phyloP scores from a whole-genome alignment of 2,888 invertebrate genomes.

The Aphrophora alni region DNA sequence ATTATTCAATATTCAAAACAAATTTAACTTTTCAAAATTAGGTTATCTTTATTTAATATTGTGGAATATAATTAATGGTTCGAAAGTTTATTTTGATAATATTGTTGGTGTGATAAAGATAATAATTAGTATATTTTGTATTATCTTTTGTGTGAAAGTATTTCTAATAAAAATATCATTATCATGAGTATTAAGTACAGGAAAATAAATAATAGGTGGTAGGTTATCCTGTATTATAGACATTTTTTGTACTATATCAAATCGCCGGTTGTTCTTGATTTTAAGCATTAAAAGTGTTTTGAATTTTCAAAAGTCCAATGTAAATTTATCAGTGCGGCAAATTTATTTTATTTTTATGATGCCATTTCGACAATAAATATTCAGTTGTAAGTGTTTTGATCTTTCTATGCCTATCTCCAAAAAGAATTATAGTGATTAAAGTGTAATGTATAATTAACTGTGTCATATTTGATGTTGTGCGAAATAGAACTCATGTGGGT shows the following conservation, averaged over 20 bases:
- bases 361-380: not conserved
- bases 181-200: not conserved
- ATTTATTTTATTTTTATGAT: not conserved
- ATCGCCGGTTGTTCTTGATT: not conserved
- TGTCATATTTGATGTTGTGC: not conserved
- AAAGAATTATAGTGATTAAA: not conserved
- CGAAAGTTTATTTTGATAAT: not conserved
- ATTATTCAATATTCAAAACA: not conserved
- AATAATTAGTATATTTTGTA: no score
- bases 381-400: not conserved
- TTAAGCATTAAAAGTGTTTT: not conserved
- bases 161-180: not conserved
- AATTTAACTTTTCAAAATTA: not conserved
- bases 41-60: not conserved
- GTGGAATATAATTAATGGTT: not conserved
- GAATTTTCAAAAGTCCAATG: not conserved
- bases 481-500: not conserved
- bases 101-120: not conserved
- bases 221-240: not conserved
- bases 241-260: not conserved
- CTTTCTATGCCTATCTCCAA: not conserved
- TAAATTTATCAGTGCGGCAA: not conserved
- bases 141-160: not conserved
- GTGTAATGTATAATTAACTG: not conserved
- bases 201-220: not conserved